A percentile compares a stretch with the other conserved stretches of the same genome.
These are phyloP conservation scores for Manis pentadactyla DNA, from an alignment of 2,797 vertebrate genomes.

Conservation along the genomic window DNA sequence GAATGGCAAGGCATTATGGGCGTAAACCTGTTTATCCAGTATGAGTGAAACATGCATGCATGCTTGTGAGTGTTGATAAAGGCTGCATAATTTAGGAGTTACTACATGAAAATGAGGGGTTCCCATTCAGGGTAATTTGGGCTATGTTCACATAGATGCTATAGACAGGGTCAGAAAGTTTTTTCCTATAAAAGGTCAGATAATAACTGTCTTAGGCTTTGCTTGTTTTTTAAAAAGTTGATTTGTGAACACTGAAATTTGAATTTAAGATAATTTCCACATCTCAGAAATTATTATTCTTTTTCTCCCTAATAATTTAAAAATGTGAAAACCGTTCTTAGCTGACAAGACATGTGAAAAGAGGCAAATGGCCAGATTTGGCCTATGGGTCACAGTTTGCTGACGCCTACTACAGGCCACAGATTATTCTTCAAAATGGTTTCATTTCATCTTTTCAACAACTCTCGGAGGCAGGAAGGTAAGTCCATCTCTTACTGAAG, in stretches of 20 bases:
- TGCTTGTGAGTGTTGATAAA: neutral
- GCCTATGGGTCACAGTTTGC: neutral
- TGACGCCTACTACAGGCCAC: neutral
- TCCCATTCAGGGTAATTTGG: neutral
- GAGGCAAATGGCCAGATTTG: neutral
- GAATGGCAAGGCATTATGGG: neutral
- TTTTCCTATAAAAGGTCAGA: neutral
- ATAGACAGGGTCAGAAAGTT: neutral
- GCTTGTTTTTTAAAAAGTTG: slow-evolving; percentile 36
- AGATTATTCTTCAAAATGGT: neutral
- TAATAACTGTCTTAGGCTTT: slow-evolving; percentile 23
- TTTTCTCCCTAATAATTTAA: neutral
- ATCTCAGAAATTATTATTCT: neutral
- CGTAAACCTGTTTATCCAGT: neutral
- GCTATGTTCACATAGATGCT: neutral
- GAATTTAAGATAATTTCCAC: slow-evolving; percentile 34
- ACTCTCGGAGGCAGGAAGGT: neutral
- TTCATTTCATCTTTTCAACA: neutral
- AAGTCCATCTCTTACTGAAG: neutral
- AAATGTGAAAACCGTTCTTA: neutral
- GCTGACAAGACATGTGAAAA: neutral
- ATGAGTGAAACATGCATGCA: neutral
- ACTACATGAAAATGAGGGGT: neutral
- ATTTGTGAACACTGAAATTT: slow-evolving; percentile 52
- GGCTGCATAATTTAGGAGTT: neutral